A percentile compares a stretch with the other conserved stretches of the same genome.
Conservation (phyloP, 2,888 invertebrate species). For the Melinopterus prodromus region DNA sequence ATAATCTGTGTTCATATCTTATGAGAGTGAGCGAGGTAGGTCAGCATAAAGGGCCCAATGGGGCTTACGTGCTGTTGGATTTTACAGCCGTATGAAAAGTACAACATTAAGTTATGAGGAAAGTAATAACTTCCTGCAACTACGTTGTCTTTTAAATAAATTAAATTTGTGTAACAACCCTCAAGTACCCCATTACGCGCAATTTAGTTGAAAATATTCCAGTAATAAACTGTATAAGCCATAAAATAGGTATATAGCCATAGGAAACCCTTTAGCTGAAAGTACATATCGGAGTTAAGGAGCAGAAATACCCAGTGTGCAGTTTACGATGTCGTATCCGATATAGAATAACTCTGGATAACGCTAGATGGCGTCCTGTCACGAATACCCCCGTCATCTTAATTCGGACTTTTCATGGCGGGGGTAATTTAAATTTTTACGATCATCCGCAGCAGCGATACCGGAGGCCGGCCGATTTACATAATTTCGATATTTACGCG, state of each 20-base stretch:
- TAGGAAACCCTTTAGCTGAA: neutral
- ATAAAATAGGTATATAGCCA: neutral
- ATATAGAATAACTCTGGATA: constrained; percentile 14
- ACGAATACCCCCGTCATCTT: constrained; percentile 22
- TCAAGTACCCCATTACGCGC: neutral
- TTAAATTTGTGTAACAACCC: neutral
- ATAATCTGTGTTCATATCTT: no score
- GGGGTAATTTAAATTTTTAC: constrained; percentile 23
- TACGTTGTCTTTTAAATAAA: neutral
- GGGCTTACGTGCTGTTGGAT: no score
- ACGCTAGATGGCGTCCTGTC: constrained; percentile 16
- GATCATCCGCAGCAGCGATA: neutral
- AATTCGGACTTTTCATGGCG: constrained; percentile 23
- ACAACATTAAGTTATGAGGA: no score
- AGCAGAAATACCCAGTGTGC: constrained; percentile 7
- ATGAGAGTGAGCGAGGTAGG: no score
- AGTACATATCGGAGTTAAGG: neutral
- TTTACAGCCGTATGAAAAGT: no score
- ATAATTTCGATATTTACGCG: constrained; percentile 25
- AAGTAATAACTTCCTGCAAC: no score
- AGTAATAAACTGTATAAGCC: neutral
- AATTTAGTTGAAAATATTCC: neutral
- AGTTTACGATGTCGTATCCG: constrained; percentile 22
- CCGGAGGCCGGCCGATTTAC: constrained; percentile 13
- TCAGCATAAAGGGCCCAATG: no score